phyloP scores from a whole-genome alignment of 2,888 invertebrate genomes.

The Coenonympha arcania region DNA sequence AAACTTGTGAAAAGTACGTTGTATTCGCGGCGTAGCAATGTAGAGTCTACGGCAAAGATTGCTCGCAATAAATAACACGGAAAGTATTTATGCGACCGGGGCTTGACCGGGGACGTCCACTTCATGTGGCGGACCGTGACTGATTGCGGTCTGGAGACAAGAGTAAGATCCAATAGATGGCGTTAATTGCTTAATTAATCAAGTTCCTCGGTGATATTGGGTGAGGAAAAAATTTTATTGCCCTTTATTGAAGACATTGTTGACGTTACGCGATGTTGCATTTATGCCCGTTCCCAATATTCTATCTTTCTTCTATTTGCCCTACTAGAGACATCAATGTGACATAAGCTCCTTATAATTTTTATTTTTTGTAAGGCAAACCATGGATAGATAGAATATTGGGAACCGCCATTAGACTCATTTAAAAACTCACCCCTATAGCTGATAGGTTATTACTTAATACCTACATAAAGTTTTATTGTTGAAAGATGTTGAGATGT shows the following conservation, averaged over 20 bases:
- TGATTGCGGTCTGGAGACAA: slow-evolving; percentile 55
- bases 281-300: no score
- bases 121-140: slow-evolving; percentile 47
- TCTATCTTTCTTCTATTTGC: no score
- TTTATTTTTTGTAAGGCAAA: no score
- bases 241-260: slow-evolving; percentile 7
- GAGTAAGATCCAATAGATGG: slow-evolving; percentile 56
- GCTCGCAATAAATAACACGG: slow-evolving; percentile 64
- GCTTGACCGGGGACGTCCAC: slow-evolving; percentile 48
- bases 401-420: no score
- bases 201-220: slow-evolving; percentile 33
- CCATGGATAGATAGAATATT: no score
- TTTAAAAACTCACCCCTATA: no score
- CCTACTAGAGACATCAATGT: no score
- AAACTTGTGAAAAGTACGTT: no score
- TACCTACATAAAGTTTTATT: no score
- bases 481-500: no score
- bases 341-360: no score
- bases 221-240: slow-evolving; percentile 6
- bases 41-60: slow-evolving; percentile 46
- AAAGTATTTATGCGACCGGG: slow-evolving; percentile 41
- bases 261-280: not conserved
- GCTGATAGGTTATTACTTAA: no score
- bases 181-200: slow-evolving; percentile 66
- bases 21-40: not conserved